phyloP scores from a whole-genome alignment of 1,140 invertebrate species.

The Zaprionus davidi region DNA sequence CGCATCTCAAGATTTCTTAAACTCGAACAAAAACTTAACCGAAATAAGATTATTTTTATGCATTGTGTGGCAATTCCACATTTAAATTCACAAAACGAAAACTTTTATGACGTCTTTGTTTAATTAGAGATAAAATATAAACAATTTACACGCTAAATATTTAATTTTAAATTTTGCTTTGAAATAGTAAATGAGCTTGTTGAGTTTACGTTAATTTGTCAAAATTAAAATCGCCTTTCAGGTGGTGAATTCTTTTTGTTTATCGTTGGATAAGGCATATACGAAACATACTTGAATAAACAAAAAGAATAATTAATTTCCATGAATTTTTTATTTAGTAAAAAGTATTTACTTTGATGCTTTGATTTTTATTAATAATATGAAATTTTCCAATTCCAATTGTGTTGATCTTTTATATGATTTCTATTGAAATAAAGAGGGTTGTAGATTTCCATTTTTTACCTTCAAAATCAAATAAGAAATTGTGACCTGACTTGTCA shows the following conservation, averaged over 20 bases:
- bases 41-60: not conserved
- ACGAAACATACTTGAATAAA: slow-evolving; percentile 1
- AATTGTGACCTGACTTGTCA: not conserved
- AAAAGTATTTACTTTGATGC: not conserved
- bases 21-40: not conserved
- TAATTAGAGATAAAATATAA: not conserved
- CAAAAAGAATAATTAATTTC: not conserved
- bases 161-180: not conserved
- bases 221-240: not conserved
- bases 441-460: too few species aligned
- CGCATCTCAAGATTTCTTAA: not conserved
- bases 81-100: not conserved
- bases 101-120: not conserved
- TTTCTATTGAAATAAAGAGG: not conserved
- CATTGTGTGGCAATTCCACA: not conserved
- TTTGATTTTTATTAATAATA: not conserved
- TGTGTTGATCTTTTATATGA: not conserved
- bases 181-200: not conserved
- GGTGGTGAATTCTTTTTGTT: not conserved
- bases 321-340: too few species aligned
- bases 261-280: not conserved
- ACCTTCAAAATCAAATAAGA: not conserved
- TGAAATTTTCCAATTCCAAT: not conserved
- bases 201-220: not conserved
- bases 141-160: not conserved